Evolutionary conservation across 2,113 vertebrate species (phyloP), one percentile per base, ranked within the genome.

Genomic region (Cervus canadensis): DNA sequence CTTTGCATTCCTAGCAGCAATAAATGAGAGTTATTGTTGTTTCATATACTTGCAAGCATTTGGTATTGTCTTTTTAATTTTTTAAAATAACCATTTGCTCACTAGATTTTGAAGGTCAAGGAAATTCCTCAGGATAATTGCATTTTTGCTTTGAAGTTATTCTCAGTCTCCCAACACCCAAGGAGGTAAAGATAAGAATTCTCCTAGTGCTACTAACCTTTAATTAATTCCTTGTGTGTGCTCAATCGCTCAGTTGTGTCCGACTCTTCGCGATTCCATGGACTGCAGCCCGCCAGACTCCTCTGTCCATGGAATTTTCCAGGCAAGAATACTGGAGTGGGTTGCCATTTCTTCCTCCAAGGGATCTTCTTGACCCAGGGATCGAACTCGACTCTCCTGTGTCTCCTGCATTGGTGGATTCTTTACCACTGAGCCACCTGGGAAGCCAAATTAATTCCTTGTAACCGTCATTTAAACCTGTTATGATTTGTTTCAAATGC

Each of bases 141-240:
- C 56, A 91, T 59, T 89, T 60, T 81, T 89, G 28, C 56, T 88
- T 88, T 94, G 59, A 97, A 74, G 17, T 87, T 90, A 89, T 96
- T 94, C n/a, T 84, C 43, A 76, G 33, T 83, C 40, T 96, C 26
- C 19, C 45, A 88, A 54, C 3, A 79, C 43, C 67, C 62, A 52
- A 71, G 76, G 40, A 94, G n/a, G 59, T 79, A 30, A 89, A 85
- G 50, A 40, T 79, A 74, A 87, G 56, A 64, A 94, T 89, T 45
- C 23, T 87, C 62, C n/a, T 85, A 85, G 57, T 94, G 33, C 36
- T 84, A 48, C 30, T 56, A 56, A 91, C 17, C 6, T 96, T 95
- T 83, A 74, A 52, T 85, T 95, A 85, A 91, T 45, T 95, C 40
- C 12, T 90, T 87, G 36, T 74, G 67, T 74, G 67, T 74, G 67